Evolutionary conservation across 2,888 invertebrate species (phyloP), one percentile per base, ranked within the genome.

Genomic region (Drosophila longiperda): DNA sequence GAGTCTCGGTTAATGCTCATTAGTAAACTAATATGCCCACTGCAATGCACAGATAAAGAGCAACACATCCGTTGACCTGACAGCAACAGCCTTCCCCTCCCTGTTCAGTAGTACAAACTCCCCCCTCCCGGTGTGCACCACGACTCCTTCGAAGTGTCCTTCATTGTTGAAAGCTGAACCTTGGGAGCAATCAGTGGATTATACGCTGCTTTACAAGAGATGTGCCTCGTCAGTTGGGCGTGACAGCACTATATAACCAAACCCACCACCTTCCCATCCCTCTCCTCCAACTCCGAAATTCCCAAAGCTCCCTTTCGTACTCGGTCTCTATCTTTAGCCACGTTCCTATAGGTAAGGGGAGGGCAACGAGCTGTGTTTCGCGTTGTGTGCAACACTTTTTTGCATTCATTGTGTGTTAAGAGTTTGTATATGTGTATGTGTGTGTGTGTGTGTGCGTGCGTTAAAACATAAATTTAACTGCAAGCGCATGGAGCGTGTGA

Each of bases 171-270:
- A 88, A 87, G 87, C 87, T 79, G 84, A 87, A 87, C 87, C 86
- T 87, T 90, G 86, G 86, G 86, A 87, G 87, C 90, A 90, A 87
- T 86, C 86, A 88, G 79, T 83, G 86, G 90, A 86, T 90, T 86
- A 90, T 88, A 62, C 78, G 80, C 86, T 85, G 80, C 86, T 76
- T 78, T 77, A 61, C 73, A 73, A 73, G 77, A 75, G 72, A 59
- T 71, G 75, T 58, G 74, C 61, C 63, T 60, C n/a, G 69, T 54
- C 82, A 70, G 53, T 58, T 54, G 64, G 29, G 33, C 54, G 63
- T 58, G 75, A 68, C 58, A 48, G 40, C 32, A 34, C 49, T 40
- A 26, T 29, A 34, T 45, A 50, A 17, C 26, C 17, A 33, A 50
- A 20, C 5, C n/a, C 23, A 26, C 45, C 20, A 45, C 15, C 20